Base-by-base conservation (phyloP, 2,797 vertebrate species). In the Scomberomorus guttatus region DNA sequence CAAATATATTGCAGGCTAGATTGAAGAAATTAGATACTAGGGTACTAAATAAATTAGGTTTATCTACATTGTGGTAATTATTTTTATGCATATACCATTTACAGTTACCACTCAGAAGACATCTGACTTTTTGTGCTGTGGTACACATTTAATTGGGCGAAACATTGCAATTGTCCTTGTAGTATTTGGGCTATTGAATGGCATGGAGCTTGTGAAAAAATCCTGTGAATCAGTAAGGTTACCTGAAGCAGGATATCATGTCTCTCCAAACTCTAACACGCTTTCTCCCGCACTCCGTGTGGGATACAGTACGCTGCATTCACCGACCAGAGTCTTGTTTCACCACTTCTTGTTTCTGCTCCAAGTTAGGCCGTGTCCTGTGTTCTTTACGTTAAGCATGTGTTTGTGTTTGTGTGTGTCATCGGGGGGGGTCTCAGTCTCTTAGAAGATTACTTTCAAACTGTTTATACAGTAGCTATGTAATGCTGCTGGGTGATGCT, bases 191-290 rank as follows among this genome's bases (percentile, higher is more conserved):
- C 57, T 76, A 66, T 73, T 77, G 54, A 79, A 60, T 68, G 20
- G 32, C 46, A 58, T 14, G 6, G 50, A 32, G 67, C 59, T 72
- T 29, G 56, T 83, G 64, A 58, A 60, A 55, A 77, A 77, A 75
- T 77, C 55, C 78, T 58, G 39, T 79, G 73, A 84, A 87, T 82
- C 76, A 77, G 59, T 57, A 60, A 61, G 85, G 80, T 83, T 80
- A 88, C 80, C 85, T 80, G 82, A 87, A 84, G 77, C 85, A 84
- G 71, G 72, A 81, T 93, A 91, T 94, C 89, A 83, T 74, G 78
- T 93, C 84, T 89, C 89, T 77, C 24, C 54, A 67, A 79, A 83
- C 82, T 85, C 72, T 42, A 64, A 72, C 84, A 87, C 56, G 72
- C 80, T 89, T 90, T 90, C 78, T 91, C 72, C 56, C 69, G 75